Conservation (phyloP, 92 coral and sea anemone species). For the Blastomussa wellsi region DNA sequence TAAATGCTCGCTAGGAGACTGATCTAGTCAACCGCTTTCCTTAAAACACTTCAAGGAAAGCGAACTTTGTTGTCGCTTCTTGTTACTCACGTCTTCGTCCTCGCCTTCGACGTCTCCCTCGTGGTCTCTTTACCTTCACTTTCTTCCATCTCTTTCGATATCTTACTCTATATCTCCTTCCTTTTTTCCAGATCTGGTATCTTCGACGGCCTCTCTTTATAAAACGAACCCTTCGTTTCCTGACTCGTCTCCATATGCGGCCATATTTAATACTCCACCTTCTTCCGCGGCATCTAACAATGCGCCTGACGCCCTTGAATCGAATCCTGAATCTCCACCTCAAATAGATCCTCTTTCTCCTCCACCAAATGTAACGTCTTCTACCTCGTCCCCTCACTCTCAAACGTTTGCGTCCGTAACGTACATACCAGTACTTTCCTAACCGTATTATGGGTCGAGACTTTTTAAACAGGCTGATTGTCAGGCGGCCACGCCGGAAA, state of each 20-base stretch:
- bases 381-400: slow-evolving; percentile 10
- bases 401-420: not conserved
- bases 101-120: slow-evolving; percentile 1
- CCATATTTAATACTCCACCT: not conserved
- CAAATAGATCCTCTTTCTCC: slow-evolving; percentile 4
- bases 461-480: not conserved
- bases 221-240: not conserved
- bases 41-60: not conserved
- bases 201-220: slow-evolving; percentile 1
- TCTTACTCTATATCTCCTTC: not conserved
- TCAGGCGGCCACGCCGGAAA: slow-evolving; percentile 16
- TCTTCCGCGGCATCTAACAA: slow-evolving; percentile 12
- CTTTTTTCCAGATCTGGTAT: not conserved
- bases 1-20: too few relatives aligned
- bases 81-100: slow-evolving; percentile 22
- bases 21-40: not conserved
- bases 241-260: not conserved
- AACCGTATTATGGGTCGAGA: not conserved
- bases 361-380: not conserved
- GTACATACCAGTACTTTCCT: not conserved
- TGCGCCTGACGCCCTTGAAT: slow-evolving; percentile 19
- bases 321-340: slow-evolving; percentile 19
- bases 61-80: not conserved
- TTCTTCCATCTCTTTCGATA: not conserved
- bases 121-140: not conserved